Base-by-base conservation (phyloP, 2,113 vertebrate species). In the Myrmophylax atrothorax region DNA sequence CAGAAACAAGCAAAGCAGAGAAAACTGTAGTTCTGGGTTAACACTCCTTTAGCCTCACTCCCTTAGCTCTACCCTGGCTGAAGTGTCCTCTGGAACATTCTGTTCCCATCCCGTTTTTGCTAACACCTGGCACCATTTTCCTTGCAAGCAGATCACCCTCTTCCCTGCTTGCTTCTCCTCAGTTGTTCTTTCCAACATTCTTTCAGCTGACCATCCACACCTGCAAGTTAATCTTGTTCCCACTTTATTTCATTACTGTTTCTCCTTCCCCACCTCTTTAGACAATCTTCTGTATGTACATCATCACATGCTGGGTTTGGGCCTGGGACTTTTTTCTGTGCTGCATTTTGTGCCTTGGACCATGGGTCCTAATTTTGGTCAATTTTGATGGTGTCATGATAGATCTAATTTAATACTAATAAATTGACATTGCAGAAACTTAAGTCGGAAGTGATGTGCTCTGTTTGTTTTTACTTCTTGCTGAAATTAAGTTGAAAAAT, bases 401-500 rank as follows among this genome's bases (percentile, higher is more conserved):
- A 49, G 28, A 63, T 63, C 63, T 66, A 42, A 75, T 82, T 83
- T 62, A 72, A 40, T 68, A 44, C 50, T 49, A 58, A 69, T 90
- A 81, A 24, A 67, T 92, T 75, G 40, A 67, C 28, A 64, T 49
- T 66, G 37, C 40, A 73, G 79, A 49, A 49, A 28, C 40, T 72
- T 82, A 29, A 79, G 82, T 89, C 19, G 84, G 72, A 75, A 87
- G 50, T 69, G 18, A 78, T 87, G 40, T 46, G 17, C 82, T 94
- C 20, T 72, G 47, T 75, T 86, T 80, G 12, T 46, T 89, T 89
- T 73, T 56, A 84, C 89, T 97, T 94, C 53, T 86, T 72, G 40
- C 64, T 81, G 80, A 95, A 97, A 94, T 92, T 37, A 91, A 75
- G 35, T 91, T 42, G 66, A 92, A 96, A 96, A 93, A 89, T 88